Conservation (phyloP, 2,113 vertebrate species). For the Sinocyclocheilus rhinocerous region DNA sequence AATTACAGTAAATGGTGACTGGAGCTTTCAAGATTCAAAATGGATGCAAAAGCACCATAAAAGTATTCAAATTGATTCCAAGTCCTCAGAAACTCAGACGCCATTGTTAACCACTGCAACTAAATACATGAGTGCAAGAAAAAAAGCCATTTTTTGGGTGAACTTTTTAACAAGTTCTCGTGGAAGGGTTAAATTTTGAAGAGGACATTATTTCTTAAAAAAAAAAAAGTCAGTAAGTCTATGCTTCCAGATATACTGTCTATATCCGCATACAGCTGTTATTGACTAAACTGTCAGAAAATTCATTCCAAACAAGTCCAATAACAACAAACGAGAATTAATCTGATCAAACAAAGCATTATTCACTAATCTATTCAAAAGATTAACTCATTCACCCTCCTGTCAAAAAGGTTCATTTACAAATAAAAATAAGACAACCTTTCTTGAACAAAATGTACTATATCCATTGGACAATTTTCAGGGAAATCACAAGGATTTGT, state of each 20-base stretch:
- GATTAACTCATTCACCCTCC: slow-evolving; percentile 7
- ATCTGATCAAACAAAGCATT: background rate
- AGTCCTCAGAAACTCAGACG: no score
- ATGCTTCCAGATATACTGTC: background rate
- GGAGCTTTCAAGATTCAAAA: no score
- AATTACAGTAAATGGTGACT: no score
- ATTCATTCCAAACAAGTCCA: background rate
- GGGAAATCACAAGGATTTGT: slow-evolving; percentile 67
- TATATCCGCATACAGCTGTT: background rate
- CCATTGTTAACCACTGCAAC: no score
- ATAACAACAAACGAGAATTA: background rate
- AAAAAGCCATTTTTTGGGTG: no score
- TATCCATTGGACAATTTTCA: slow-evolving; percentile 54
- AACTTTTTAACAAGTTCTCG: no score
- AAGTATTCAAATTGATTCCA: no score
- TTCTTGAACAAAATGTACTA: slow-evolving; percentile 1
- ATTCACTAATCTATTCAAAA: background rate
- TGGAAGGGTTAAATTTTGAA: no score
- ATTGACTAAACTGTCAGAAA: background rate
- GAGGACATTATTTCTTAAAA: no score
- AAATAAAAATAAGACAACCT: slow-evolving; percentile 32
- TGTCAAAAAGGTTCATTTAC: background rate
- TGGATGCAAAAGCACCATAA: no score
- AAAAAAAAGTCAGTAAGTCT: no score
- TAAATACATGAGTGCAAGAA: no score